Conservation (phyloP, 2,113 vertebrate genomes). For the Ploceus nigricollis region DNA sequence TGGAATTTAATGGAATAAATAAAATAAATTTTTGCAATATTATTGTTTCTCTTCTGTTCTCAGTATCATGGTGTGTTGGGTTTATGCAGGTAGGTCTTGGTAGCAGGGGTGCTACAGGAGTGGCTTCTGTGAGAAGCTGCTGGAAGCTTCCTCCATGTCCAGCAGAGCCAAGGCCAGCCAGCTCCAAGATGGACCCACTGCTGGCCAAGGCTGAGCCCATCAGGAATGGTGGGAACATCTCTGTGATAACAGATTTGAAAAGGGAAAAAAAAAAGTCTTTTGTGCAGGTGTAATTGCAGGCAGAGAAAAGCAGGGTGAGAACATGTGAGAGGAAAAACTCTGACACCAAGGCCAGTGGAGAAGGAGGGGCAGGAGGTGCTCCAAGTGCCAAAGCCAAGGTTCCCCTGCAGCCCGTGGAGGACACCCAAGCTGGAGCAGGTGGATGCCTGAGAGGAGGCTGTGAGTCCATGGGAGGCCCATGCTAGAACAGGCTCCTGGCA, state of each 20-base stretch:
- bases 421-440: neutral
- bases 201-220: neutral
- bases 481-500: neutral
- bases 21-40: neutral
- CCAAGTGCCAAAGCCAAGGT: rapidly evolving
- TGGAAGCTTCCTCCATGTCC: neutral
- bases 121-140: neutral
- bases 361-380: neutral
- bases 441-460: neutral
- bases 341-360: neutral
- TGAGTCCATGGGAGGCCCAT: neutral
- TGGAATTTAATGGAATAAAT: neutral
- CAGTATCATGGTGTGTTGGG: neutral
- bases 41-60: neutral
- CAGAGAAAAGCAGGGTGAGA: neutral
- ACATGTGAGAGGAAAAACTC: neutral
- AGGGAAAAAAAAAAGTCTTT: neutral
- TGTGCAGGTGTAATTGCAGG: neutral
- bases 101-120: neutral
- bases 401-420: neutral
- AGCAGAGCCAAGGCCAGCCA: neutral
- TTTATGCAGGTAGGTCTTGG: neutral
- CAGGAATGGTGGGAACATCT: neutral
- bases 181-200: neutral
- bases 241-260: neutral